These are phyloP conservation scores for Catamblyrhynchus diadema DNA, from an alignment of 2,797 vertebrate species.

Conservation along the genomic window DNA sequence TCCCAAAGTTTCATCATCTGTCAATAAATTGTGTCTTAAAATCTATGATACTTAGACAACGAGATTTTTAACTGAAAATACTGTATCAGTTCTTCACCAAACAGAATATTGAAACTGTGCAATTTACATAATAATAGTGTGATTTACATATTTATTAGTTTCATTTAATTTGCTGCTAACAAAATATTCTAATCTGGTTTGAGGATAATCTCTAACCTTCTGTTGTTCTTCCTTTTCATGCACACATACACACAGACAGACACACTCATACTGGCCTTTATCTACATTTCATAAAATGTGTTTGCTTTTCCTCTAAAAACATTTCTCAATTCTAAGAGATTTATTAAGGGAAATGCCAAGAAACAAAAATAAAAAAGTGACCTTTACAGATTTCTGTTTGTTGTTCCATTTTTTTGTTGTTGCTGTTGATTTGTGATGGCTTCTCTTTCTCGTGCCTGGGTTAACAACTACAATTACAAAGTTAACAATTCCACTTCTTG, in stretches of 20 bases:
- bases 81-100: background rate
- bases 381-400: background rate
- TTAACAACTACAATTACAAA: background rate
- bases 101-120: background rate
- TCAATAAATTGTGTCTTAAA: constrained; percentile 10
- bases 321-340: background rate
- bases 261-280: background rate
- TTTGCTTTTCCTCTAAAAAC: background rate
- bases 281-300: background rate
- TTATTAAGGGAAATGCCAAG: background rate
- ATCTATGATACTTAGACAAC: background rate
- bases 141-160: constrained; percentile 49
- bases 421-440: background rate
- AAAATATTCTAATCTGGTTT: constrained; percentile 16
- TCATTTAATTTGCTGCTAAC: constrained; percentile 20
- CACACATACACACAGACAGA: background rate
- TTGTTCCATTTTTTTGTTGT: background rate
- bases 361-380: background rate
- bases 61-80: constrained; percentile 5
- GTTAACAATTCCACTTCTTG: background rate
- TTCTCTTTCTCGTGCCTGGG: background rate
- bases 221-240: background rate
- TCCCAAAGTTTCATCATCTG: background rate
- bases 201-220: constrained; percentile 4
- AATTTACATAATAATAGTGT: constrained; percentile 37